Conservation (phyloP, 2,888 invertebrate species). For the Chirona hameri region DNA sequence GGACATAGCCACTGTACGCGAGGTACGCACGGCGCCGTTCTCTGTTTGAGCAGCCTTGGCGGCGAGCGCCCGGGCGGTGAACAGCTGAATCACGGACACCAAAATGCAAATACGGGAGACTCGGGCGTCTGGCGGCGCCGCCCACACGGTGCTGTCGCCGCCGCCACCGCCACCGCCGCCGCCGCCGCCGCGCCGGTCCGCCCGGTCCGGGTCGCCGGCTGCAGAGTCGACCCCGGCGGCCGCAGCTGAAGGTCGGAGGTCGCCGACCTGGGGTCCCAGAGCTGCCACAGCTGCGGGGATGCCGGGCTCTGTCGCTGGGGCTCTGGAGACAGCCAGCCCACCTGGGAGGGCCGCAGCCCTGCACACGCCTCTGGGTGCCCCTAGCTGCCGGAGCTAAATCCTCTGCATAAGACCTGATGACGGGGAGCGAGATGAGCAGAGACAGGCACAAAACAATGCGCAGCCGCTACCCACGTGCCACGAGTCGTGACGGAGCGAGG, state of each 20-base stretch:
- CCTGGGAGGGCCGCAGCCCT: too few relatives aligned
- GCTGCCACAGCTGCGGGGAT: not conserved
- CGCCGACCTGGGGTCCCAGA: not conserved
- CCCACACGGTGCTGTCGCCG: not conserved
- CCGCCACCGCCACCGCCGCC: too few relatives aligned
- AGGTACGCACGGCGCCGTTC: not conserved
- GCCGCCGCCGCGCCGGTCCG: not conserved
- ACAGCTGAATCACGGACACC: conserved; percentile 8
- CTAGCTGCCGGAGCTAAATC: too few relatives aligned
- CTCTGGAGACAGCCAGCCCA: too few relatives aligned
- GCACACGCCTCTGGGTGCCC: too few relatives aligned
- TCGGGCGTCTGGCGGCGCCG: not conserved
- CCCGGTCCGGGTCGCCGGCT: not conserved
- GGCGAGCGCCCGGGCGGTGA: not conserved
- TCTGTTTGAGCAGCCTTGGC: not conserved
- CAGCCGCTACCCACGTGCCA: too few relatives aligned
- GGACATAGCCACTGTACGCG: too few relatives aligned
- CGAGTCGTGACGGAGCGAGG: too few relatives aligned
- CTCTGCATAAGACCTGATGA: too few relatives aligned
- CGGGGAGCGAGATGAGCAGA: too few relatives aligned
- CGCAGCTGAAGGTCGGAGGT: not conserved
- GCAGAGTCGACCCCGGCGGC: not conserved
- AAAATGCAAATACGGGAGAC: not conserved
- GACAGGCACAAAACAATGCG: too few relatives aligned
- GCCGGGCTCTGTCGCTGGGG: too few relatives aligned